Evolutionary conservation across 1,140 invertebrate species (phyloP).

Genomic region (Zaprionus lachaisei): DNA sequence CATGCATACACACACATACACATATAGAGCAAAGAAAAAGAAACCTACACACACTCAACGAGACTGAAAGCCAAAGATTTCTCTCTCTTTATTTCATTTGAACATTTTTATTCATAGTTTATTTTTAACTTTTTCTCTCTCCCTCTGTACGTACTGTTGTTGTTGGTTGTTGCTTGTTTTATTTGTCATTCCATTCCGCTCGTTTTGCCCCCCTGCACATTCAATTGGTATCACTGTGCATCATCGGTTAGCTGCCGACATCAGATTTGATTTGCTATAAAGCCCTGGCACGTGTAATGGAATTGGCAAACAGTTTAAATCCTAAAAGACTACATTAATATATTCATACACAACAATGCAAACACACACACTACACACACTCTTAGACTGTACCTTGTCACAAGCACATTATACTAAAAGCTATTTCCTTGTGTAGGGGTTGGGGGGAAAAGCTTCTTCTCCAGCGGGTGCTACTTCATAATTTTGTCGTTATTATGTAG

Average conservation of each 20-base stretch:
- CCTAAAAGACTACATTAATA: constrained; percentile 8
- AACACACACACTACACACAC: constrained; percentile 2
- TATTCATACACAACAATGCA: constrained; percentile 2
- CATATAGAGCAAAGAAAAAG: constrained; percentile 6
- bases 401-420: constrained; percentile 49
- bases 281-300: constrained; percentile 33
- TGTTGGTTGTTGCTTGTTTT: constrained; percentile 15
- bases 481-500: constrained; percentile 36
- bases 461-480: constrained; percentile 11
- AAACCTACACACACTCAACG: constrained; percentile 19
- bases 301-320: constrained; percentile 37
- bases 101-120: constrained; percentile 77
- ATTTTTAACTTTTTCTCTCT: constrained; percentile 71
- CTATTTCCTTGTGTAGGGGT: constrained; percentile 13
- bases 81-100: constrained; percentile 53
- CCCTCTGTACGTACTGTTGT: constrained; percentile 46
- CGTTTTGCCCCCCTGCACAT: constrained; percentile 20
- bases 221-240: constrained; percentile 39
- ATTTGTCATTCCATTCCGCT: constrained; percentile 48
- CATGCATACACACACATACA: constrained; percentile 28
- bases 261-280: constrained; percentile 13
- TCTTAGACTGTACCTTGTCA: constrained; percentile 35
- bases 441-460: constrained; percentile 17
- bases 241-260: constrained; percentile 1
- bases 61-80: constrained; percentile 40